These are phyloP conservation scores for Arremon brunneinucha DNA, from an alignment of 2,797 vertebrate genomes.

Conservation along the genomic window DNA sequence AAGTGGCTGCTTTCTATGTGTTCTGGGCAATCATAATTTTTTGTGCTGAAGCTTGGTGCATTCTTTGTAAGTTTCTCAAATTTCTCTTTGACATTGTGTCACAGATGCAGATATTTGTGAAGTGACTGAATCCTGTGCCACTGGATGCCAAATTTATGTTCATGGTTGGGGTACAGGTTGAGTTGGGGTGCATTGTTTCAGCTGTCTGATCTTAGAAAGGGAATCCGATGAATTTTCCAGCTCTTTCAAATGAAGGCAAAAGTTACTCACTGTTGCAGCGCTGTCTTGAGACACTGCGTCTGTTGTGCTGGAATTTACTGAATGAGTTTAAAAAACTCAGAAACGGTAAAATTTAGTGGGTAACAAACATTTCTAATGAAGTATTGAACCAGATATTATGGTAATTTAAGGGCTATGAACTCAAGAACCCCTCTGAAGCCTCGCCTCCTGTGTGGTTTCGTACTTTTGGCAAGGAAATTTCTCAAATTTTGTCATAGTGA, in stretches of 20 bases:
- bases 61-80: background rate
- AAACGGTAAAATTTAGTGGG: background rate
- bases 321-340: background rate
- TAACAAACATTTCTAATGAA: background rate
- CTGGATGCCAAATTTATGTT: background rate
- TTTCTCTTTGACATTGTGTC: background rate
- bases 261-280: background rate
- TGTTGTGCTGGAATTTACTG: background rate
- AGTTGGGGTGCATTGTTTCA: background rate
- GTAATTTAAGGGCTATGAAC: background rate
- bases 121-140: background rate
- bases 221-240: background rate
- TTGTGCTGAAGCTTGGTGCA: background rate
- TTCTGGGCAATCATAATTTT: background rate
- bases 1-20: background rate
- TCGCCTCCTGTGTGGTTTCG: background rate
- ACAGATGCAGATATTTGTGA: background rate
- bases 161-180: background rate
- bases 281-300: background rate
- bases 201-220: background rate
- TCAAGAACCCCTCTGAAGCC: background rate
- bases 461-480: background rate
- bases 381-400: background rate
- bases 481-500: background rate
- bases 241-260: background rate